Base-by-base conservation (phyloP, 2,113 vertebrate genomes). In the Romanogobio albipinnatus region DNA sequence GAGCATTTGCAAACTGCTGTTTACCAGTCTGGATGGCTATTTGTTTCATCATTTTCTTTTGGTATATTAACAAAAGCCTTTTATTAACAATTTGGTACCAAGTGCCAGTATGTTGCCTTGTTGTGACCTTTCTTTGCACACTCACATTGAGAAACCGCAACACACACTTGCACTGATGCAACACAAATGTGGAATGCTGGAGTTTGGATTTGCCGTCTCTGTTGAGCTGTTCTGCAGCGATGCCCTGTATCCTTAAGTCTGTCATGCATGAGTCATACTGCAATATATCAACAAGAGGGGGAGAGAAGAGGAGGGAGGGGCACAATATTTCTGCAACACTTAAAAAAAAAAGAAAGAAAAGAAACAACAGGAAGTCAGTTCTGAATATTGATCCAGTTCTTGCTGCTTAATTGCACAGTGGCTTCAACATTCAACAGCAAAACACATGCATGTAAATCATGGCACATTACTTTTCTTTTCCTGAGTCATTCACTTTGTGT, bases 261-360 rank as follows among this genome's bases (percentile, higher is more conserved):
- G 22, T 74, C 22, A 76, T 68, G 85, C 36, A 64, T 91, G 91
- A 93, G 66, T 93, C 93, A 91, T 83, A 77, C 80, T 79, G 84
- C 68, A 76, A 86, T 86, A 82, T 84, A 88, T 85, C 36, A 81
- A 43, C 66, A 59, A 77, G 73, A 61, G 49, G 1, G 2, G 82
- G 82, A 71, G 70, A 58, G 43, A 49, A 82, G 71, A 39, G 59
- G 53, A 51, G 19, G 47, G 84, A 74, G 74, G 33, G 58, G 11
- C 43, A 71, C 59, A 56, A 74, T 76, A 77, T 11, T 45, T 71
- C 62, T 78, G 79, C 39, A 82, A 82, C 79, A 49, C 26, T 64
- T 24, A 24, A 74, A 68, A 62, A 33, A n/a, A 24, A 64, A 81
- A 71, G n/a, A 33, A n/a, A 73, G 29, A 43, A 56, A 53, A 22